phyloP scores from a whole-genome alignment of 2,113 vertebrate genomes.

The Ammospiza caudacuta region DNA sequence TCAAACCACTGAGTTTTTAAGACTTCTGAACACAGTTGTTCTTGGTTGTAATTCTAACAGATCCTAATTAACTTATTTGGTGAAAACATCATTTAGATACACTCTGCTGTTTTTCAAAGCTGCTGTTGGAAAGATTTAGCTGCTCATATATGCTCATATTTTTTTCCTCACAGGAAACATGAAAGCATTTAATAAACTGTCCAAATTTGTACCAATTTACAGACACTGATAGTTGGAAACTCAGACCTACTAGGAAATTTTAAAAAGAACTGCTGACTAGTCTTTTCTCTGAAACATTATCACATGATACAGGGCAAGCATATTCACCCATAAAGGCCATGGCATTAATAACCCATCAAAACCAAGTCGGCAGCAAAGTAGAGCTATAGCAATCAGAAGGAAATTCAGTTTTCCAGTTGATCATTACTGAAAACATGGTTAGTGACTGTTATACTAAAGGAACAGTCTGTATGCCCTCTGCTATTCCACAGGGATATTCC shows the following conservation, averaged over 20 bases:
- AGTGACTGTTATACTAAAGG: not conserved
- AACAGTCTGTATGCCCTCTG: not conserved
- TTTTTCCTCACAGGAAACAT: not conserved
- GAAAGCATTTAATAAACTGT: not conserved
- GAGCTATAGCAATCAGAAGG: not conserved
- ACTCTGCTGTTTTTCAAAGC: not conserved
- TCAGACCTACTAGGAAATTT: not conserved
- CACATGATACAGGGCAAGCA: not conserved
- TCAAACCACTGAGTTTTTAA: not conserved
- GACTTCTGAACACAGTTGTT: not conserved
- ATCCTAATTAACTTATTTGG: not conserved
- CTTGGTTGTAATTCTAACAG: not conserved
- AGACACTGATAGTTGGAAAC: not conserved
- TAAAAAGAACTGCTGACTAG: not conserved
- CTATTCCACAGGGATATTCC: not conserved
- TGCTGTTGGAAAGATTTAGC: not conserved
- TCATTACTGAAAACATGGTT: not conserved
- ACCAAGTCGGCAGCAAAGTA: not conserved
- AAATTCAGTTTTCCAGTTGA: conserved; percentile 11
- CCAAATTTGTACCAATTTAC: not conserved
- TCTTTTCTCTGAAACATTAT: not conserved
- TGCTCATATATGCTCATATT: not conserved
- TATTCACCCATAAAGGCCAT: not conserved
- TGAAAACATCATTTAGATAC: not conserved
- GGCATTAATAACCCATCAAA: not conserved